These are phyloP conservation scores for Pseudorectes ferrugineus DNA, from an alignment of 2,113 vertebrate genomes.

Conservation along the genomic window DNA sequence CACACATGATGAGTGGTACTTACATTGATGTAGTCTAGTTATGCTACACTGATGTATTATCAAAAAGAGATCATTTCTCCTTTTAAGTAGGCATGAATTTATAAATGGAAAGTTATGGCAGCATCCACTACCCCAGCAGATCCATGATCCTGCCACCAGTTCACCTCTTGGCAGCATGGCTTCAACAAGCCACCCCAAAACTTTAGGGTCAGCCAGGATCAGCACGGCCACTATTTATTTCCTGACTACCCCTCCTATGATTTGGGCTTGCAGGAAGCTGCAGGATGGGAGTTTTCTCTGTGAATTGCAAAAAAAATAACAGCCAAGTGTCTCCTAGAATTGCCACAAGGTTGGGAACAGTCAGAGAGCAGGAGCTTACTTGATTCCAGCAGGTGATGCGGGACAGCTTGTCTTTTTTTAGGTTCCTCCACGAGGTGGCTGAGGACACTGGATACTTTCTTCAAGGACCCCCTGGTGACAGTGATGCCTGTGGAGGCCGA, in stretches of 20 bases:
- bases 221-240: background rate
- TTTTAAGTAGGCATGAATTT: background rate
- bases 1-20: background rate
- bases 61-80: background rate
- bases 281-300: background rate
- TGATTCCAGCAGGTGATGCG: constrained; percentile 82
- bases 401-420: constrained; percentile 55
- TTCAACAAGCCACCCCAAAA: background rate
- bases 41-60: background rate
- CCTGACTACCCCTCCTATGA: background rate
- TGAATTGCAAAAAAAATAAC: background rate
- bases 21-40: background rate
- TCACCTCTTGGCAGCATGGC: background rate
- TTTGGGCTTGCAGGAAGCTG: background rate
- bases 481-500: background rate
- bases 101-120: background rate
- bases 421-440: constrained; percentile 79
- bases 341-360: background rate
- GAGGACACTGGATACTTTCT: constrained; percentile 63
- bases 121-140: background rate
- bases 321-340: background rate
- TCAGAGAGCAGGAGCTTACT: constrained; percentile 69
- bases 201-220: background rate
- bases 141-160: background rate
- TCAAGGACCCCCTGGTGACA: background rate